Evolutionary conservation across 2,113 vertebrate species (phyloP).

Genomic region (Cyanoderma ruficeps): DNA sequence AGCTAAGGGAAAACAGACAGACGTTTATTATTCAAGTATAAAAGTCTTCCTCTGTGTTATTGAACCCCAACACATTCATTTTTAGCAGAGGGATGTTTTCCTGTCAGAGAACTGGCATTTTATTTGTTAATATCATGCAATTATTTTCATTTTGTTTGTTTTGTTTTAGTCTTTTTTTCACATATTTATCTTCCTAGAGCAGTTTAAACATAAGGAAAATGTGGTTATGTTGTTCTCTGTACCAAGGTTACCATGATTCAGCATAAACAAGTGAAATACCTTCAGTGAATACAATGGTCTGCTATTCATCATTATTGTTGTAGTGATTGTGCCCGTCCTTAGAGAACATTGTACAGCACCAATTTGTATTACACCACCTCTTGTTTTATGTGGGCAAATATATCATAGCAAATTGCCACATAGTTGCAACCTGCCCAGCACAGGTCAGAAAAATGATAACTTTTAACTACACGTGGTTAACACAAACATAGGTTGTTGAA

Average conservation of each 20-base stretch:
- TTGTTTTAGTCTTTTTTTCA: not conserved
- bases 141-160: not conserved
- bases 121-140: not conserved
- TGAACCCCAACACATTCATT: not conserved
- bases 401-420: not conserved
- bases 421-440: not conserved
- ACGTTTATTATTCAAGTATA: not conserved
- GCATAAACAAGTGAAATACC: not conserved
- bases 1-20: not conserved
- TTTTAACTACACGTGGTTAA: not conserved
- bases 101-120: not conserved
- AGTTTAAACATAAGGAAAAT: not conserved
- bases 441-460: slow-evolving; percentile 4
- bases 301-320: not conserved
- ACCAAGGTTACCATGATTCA: not conserved
- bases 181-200: not conserved
- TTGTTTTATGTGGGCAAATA: slow-evolving; percentile 3
- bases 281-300: not conserved
- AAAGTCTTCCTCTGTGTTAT: not conserved
- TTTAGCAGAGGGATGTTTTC: not conserved
- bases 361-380: not conserved
- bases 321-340: not conserved
- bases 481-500: not conserved
- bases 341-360: not conserved
- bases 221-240: not conserved